Evolutionary conservation across 2,113 vertebrate species (phyloP), one percentile per base, ranked within the genome.

Genomic region (Pterocles burchelli): DNA sequence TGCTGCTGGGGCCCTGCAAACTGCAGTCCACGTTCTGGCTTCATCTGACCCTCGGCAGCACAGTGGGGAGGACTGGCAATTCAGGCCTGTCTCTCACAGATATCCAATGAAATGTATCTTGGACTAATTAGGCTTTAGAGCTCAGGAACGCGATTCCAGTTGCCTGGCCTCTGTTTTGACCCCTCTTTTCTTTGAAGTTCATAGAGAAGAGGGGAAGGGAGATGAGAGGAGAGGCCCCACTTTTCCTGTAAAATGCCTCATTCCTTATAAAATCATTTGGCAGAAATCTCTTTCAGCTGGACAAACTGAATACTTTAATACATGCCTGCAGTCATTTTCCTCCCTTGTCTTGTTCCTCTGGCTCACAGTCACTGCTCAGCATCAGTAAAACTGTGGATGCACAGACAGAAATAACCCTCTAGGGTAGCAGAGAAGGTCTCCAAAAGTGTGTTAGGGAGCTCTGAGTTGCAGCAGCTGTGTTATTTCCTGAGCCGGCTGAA

Each of bases 221-320:
- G 96, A 96, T 95, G 92, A 96, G 88, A 83, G 31, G 71, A 94
- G 96, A 96, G 95, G 95, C 96, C 94, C 94, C 63, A 51, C 76
- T 96, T 93, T 96, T 96, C 94, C 96, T 95, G 83, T 86, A 93
- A 86, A 95, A 89, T 86, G 73, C 76, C 61, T 95, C 38, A 63
- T 93, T 95, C 92, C 92, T 95, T 93, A 86, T 90, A 95, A 93
- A 96, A 92, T 71, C 0, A 5, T 92, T 93, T 80, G 79, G 86
- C 94, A 96, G 85, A 86, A 94, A 92, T 94, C 63, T 80, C 51
- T 96, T 95, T 94, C 94, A 95, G 95, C 92, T 96, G 92, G 90
- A 93, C 68, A 86, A 86, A 83, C 79, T 74, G 79, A 90, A 73
- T 90, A 36, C 59, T 90, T 94, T 46, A 88, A 54, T 93, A 77